Percentiles rank a stretch among this genome's conserved stretches.
phyloP scores from a whole-genome alignment of 2,888 invertebrate species.

The Muscina levida region DNA sequence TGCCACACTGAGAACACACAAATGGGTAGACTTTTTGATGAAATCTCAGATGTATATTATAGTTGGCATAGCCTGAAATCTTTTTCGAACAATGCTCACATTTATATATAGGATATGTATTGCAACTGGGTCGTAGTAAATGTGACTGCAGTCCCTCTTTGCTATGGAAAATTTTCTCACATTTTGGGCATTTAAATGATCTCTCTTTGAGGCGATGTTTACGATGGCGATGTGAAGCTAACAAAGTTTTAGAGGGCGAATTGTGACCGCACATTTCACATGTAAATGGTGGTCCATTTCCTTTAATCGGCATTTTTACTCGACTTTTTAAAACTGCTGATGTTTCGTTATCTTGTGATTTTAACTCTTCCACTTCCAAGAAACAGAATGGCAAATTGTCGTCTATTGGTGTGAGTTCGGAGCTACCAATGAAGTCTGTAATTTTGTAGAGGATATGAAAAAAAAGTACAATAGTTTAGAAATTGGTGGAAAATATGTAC shows the following conservation, averaged over 20 bases:
- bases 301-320: neutral
- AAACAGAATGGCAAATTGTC: no score
- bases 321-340: no score
- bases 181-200: slow-evolving; percentile 58
- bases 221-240: slow-evolving; percentile 68
- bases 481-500: no score
- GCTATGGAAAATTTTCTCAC: slow-evolving; percentile 60
- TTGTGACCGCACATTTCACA: slow-evolving; percentile 65
- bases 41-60: slow-evolving; percentile 67
- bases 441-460: no score
- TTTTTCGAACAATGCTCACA: slow-evolving; percentile 67
- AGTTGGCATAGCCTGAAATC: slow-evolving; percentile 65
- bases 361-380: no score
- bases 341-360: no score
- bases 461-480: no score
- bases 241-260: slow-evolving; percentile 55
- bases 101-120: slow-evolving; percentile 64
- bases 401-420: no score
- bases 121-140: slow-evolving; percentile 61
- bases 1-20: slow-evolving; percentile 64
- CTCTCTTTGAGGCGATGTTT: slow-evolving; percentile 64
- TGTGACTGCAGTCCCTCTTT: slow-evolving; percentile 55
- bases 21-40: slow-evolving; percentile 68
- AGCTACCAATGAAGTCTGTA: no score
- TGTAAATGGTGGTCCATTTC: slow-evolving; percentile 61